A percentile compares a stretch with the other conserved stretches of the same genome.
phyloP scores from a whole-genome alignment of 2,888 invertebrate species.

The Notodonta dromedarius region DNA sequence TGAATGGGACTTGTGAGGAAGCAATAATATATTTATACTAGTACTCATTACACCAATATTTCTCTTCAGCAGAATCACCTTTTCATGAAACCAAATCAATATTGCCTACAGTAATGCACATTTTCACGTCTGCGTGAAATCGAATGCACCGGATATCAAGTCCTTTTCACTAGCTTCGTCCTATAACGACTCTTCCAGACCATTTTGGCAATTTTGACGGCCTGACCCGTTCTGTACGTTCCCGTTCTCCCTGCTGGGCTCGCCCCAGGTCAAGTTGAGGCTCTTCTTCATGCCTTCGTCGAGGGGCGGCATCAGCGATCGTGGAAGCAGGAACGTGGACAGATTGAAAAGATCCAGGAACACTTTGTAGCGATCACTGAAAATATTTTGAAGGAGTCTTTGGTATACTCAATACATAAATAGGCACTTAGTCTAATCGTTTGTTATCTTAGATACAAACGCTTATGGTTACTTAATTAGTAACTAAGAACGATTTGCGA shows the following conservation, averaged over 20 bases:
- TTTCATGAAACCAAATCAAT: too few relatives aligned
- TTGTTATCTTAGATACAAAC: too few relatives aligned
- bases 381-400: constrained; percentile 10
- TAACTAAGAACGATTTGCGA: too few relatives aligned
- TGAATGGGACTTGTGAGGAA: too few relatives aligned
- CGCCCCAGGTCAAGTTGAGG: constrained; percentile 85
- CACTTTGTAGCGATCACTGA: constrained; percentile 98
- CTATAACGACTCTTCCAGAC: constrained; percentile 8
- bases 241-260: constrained; percentile 47
- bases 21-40: too few relatives aligned
- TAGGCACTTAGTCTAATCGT: too few relatives aligned
- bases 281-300: constrained; percentile 92
- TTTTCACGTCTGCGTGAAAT: not conserved
- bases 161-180: constrained; percentile 17
- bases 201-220: constrained; percentile 16
- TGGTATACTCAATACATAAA: too few relatives aligned
- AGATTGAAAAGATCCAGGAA: constrained; percentile 98
- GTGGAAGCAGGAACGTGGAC: constrained; percentile 97
- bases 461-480: too few relatives aligned
- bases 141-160: constrained; percentile 25
- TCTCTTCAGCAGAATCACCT: too few relatives aligned
- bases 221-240: constrained; percentile 27
- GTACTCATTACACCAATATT: too few relatives aligned
- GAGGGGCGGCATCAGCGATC: constrained; percentile 94
- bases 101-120: not conserved